Evolutionary conservation across 2,888 invertebrate species (phyloP), one percentile per base, ranked within the genome.

Genomic region (Stictocephala bisonia): DNA sequence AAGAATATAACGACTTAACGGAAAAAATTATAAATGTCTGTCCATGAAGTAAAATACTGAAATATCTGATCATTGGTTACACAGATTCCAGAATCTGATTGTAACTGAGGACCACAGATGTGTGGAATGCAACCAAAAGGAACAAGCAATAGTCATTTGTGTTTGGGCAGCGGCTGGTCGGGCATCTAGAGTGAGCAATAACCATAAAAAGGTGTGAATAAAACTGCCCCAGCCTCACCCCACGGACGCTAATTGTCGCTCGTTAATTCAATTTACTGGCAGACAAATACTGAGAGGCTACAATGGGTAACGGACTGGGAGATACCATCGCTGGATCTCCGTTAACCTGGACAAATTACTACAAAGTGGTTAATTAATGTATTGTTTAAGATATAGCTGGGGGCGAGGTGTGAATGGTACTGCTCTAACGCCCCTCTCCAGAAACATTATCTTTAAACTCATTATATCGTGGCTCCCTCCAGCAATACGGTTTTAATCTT

Each of bases 181-280:
- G 26, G 11, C 44, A 18, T 44, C 7, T 1, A n/a, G 27, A 64
- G 64, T 44, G 41, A 64, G 64, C 27, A 64, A 64, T 64, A 44
- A 41, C 27, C 64, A 44, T 64, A 64, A 44, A 64, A 3, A 35
- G 31, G 1, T 11, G 26, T 31, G 64, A 44, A 15, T 44, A 64
- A 44, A 64, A 64, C 26, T 44, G 64, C 44, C 64, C 15, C 44
- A n/a, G n/a, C n/a, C n/a, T n/a, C n/a, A n/a, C 44, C 27, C 26
- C 0, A 18, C 11, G 41, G 40, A 40, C 40, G 22, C 26, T 44
- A 26, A 64, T 41, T 11, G 64, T 11, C 60, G 18, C 24, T 64
- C 44, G 64, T 64, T 64, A 64, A 64, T 64, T 64, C 64, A 64
- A 64, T 64, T 64, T 64, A 64, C 64, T 24, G 64, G 44, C 15